Percentiles rank a stretch among this genome's conserved stretches.
phyloP scores from a whole-genome alignment of 1,140 invertebrate genomes.

The Ostrea denselamellosa region DNA sequence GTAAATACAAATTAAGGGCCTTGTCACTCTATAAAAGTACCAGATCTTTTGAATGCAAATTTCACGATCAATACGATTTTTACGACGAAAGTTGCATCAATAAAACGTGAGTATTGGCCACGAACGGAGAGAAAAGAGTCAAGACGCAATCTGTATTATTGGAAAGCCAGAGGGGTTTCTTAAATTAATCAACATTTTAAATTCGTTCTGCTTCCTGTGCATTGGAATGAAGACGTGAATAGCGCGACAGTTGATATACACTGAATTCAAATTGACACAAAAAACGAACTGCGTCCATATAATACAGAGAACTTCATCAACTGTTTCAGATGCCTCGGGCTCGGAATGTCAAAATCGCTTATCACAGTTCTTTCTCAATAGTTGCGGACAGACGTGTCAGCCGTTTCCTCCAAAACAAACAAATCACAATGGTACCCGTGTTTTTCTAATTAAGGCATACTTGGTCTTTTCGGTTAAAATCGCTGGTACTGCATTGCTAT shows the following conservation, averaged over 20 bases:
- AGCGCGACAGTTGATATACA: slow-evolving; percentile 28
- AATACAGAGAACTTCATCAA: slow-evolving; percentile 22
- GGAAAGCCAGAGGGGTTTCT: slow-evolving; percentile 3
- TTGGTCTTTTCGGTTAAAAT: slow-evolving; percentile 24
- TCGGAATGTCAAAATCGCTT: slow-evolving; percentile 37
- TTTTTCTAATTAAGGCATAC: slow-evolving; percentile 36
- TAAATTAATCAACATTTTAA: slow-evolving; percentile 40
- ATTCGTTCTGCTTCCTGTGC: slow-evolving; percentile 31
- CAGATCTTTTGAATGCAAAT: not conserved
- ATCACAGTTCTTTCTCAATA: slow-evolving; percentile 8
- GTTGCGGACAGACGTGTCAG: slow-evolving; percentile 30
- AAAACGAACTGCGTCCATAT: slow-evolving; percentile 29
- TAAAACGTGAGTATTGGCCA: not conserved
- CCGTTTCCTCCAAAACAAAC: slow-evolving; percentile 21
- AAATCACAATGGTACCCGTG: slow-evolving; percentile 31
- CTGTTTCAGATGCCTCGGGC: slow-evolving; percentile 29
- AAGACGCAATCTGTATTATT: not conserved
- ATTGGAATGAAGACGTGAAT: slow-evolving; percentile 30
- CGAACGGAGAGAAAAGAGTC: not conserved
- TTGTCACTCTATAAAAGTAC: slow-evolving; percentile 32
- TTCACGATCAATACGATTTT: not conserved
- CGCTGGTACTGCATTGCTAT: slow-evolving; percentile 34
- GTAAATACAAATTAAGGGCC: slow-evolving; percentile 35
- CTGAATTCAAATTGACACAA: slow-evolving; percentile 32
- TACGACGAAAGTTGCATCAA: slow-evolving; percentile 30